Conservation (phyloP, 2,888 invertebrate genomes). For the Hipparchia sbordonii region DNA sequence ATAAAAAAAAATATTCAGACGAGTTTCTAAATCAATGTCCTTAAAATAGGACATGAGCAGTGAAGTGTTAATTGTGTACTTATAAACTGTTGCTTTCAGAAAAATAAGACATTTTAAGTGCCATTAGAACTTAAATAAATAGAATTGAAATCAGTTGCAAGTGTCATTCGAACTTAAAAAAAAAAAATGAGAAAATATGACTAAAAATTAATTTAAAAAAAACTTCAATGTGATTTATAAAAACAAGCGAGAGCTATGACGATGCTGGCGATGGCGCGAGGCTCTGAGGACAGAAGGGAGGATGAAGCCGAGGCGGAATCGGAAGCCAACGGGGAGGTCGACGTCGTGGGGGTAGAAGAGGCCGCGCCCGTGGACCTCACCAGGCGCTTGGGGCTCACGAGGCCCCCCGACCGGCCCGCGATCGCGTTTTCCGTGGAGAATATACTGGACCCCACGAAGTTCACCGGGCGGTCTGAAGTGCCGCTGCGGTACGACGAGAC, state of each 20-base stretch:
- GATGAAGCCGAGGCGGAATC: constrained; percentile 67
- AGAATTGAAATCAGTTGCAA: too few species aligned
- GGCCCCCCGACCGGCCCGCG: constrained; percentile 79
- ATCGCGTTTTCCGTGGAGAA: constrained; percentile 95
- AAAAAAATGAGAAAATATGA: background rate
- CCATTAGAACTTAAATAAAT: background rate
- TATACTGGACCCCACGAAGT: constrained; percentile 94
- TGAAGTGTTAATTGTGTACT: constrained; percentile 34
- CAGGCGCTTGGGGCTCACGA: constrained; percentile 81
- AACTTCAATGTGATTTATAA: constrained; percentile 34
- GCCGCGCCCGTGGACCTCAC: constrained; percentile 77
- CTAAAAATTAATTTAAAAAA: constrained; percentile 23
- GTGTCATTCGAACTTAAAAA: constrained; percentile 14
- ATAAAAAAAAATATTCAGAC: background rate
- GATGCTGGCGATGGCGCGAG: constrained; percentile 81
- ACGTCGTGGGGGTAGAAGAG: constrained; percentile 78
- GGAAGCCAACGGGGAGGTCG: constrained; percentile 69
- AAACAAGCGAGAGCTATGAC: constrained; percentile 66
- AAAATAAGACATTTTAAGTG: constrained; percentile 1
- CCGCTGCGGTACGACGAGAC: constrained; percentile 82
- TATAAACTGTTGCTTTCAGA: background rate
- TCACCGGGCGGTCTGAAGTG: constrained; percentile 87
- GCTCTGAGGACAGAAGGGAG: constrained; percentile 70
- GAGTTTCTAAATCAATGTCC: background rate
- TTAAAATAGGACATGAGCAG: constrained; percentile 23